Evolutionary conservation across 2,113 vertebrate genomes (phyloP), one percentile per base, ranked within the genome.

Genomic region (Odobenus rosmarus): DNA sequence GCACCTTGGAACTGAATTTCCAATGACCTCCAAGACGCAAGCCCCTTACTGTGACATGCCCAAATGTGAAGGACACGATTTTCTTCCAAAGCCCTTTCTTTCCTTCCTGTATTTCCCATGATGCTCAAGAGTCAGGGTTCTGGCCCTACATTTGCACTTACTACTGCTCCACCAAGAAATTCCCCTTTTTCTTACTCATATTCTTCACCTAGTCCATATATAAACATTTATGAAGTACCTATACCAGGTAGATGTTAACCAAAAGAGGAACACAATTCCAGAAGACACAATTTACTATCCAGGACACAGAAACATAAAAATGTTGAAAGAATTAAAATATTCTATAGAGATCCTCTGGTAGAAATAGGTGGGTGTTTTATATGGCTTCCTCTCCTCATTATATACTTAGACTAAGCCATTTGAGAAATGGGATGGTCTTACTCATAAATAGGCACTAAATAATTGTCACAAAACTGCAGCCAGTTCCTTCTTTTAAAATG

Each of bases 371-470:
- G 15, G 7, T 7, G 3, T 36, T 93, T 92, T 62, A 33, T 21
- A 26, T 28, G 33, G 53, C 19, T 88, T 21, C 24, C 3, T 64
- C 51, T 88, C 19, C 28, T 61, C 12, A 18, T 71, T 33, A 23
- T 18, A 51, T 6, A 33, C 62, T 80, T 51, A 24, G 10, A 90
- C 26, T 64, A 77, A 93, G 24, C 8, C 16, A 36, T 42, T 64
- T 88, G 39, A 90, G 62, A 90, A 93, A 88, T 9, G 15, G 8
- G 11, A 31, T 33, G 55, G 5, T 71, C 57, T 85, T 39, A 55
- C 57, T 94, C 21, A 94, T 39, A 96, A 95, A 88, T 39, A 79
- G 28, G 51, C 19, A 92, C 12, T 72, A 51, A 95, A 82, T 93
- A 42, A 62, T 81, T 79, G 23, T 72, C 46, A 84, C 12, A 39